These are phyloP conservation scores for Melozone crissalis DNA, from an alignment of 2,113 vertebrate genomes.

Conservation along the genomic window DNA sequence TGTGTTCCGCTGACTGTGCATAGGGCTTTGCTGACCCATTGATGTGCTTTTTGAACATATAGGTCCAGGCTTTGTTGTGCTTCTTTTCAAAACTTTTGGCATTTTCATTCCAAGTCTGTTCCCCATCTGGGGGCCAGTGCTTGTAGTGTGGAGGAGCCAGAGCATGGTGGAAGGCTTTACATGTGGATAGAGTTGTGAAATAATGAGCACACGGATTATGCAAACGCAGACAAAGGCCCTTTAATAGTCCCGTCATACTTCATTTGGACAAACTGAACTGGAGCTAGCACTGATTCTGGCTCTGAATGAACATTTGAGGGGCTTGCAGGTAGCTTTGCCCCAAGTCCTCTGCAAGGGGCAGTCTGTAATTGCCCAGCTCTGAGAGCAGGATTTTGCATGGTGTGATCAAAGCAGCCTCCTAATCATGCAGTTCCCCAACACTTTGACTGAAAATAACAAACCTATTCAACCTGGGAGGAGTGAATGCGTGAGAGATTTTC, in stretches of 20 bases:
- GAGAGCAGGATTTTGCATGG: conserved; percentile 31
- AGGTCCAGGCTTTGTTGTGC: background rate
- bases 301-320: background rate
- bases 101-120: background rate
- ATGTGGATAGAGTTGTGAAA: conserved; percentile 11
- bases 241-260: background rate
- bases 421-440: background rate
- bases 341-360: background rate
- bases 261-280: background rate
- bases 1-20: background rate
- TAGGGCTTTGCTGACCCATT: background rate
- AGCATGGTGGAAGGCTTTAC: background rate
- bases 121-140: background rate
- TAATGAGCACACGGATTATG: background rate
- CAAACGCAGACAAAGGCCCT: conserved; percentile 1
- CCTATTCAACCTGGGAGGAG: conserved; percentile 26
- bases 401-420: conserved; percentile 31
- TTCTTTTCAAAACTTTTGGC: background rate
- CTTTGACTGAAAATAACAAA: conserved; percentile 40
- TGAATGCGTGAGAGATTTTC: conserved; percentile 42
- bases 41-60: background rate
- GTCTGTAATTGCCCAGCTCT: background rate
- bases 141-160: background rate
- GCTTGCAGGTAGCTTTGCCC: conserved; percentile 24
- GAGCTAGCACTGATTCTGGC: background rate